Base-by-base conservation (phyloP, 1,140 invertebrate genomes). In the Drosophila kanapiae region DNA sequence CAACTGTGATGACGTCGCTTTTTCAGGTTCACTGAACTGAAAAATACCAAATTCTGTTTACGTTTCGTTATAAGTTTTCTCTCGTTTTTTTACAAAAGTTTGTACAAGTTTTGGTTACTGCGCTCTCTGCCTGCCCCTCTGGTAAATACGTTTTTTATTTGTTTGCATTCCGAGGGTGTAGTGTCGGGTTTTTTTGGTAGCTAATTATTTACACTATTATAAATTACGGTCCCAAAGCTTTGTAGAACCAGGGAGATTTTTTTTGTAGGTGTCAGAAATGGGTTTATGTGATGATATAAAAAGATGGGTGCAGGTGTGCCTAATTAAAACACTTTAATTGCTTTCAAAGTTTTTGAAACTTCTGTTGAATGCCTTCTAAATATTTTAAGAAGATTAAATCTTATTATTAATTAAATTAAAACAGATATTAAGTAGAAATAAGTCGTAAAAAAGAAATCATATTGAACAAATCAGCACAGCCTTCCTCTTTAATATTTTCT, bases 1-100 rank as follows among this genome's bases (percentile, higher is more conserved):
- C 23, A 35, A 56, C 9, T 33, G 13, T 48, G 68, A 72, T 87
- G 79, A 86, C 80, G 79, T 82, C 43, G 63, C 59, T 68, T 59
- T 69, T 75, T 47, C 65, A 48, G 68, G 84, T 74, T 88, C 84
- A 80, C 58, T 84, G 78, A 88, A 70, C 84, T 78, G 76, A 63
- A 68, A 67, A 78, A 68, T 45, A 82, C 78, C 57, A 51, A 53
- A 75, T 78, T 82, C 48, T 81, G 82, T 86, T 86, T 75, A 75
- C 78, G 58, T 74, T 78, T 59, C 40, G 49, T 58, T 76, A 61
- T 62, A 48, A 23, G 53, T 56, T 69, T 63, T 38, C 56, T 72
- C 67, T 56, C n/a, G 7, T 29, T 62, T 79, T 49, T 57, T 54
- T 58, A 72, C 43, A 61, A 81, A 76, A 62, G 42, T 59, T 59